Evolutionary conservation across 2,888 invertebrate genomes (phyloP).

Genomic region (Tipula vernalis): DNA sequence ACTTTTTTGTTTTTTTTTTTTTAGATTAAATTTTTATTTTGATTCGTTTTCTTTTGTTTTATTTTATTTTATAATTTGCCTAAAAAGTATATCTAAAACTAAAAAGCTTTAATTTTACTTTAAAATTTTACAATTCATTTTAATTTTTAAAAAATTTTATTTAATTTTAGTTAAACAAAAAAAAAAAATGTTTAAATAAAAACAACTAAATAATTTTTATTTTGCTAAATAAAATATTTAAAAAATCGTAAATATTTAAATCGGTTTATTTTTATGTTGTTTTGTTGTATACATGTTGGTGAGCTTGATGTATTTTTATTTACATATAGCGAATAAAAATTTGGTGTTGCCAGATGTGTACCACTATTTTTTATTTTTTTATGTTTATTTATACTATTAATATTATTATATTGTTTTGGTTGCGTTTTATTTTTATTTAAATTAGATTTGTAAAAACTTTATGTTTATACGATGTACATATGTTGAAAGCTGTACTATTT

Average conservation of each 20-base stretch:
- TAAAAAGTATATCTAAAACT: background rate
- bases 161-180: background rate
- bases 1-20: background rate
- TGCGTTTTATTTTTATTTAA: background rate
- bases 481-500: background rate
- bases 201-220: background rate
- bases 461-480: background rate
- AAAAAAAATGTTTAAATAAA: background rate
- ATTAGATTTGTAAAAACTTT: background rate
- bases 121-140: background rate
- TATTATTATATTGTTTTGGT: background rate
- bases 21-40: background rate
- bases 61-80: background rate
- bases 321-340: background rate
- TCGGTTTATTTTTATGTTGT: background rate
- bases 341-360: background rate
- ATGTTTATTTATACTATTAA: background rate
- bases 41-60: background rate
- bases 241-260: background rate
- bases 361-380: background rate
- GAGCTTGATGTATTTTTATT: background rate
- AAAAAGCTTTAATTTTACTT: background rate
- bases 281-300: background rate
- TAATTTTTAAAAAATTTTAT: background rate
- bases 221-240: background rate